Evolutionary conservation across 2,113 vertebrate species (phyloP).

Genomic region (Nicator chloris): DNA sequence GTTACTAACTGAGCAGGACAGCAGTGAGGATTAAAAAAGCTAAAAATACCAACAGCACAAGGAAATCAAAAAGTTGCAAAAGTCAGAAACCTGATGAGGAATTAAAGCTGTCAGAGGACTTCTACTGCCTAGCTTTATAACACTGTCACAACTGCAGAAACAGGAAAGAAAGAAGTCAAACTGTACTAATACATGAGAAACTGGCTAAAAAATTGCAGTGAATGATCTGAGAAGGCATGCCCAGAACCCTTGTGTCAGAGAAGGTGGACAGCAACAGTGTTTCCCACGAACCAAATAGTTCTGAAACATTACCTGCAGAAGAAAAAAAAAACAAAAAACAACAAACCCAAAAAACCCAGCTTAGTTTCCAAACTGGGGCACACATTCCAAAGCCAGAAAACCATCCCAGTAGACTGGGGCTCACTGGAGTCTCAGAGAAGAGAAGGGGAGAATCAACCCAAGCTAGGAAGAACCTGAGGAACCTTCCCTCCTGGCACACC

Average conservation of each 20-base stretch:
- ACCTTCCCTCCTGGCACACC: not conserved
- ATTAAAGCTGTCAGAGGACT: not conserved
- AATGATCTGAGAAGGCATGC: not conserved
- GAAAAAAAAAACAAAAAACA: not conserved
- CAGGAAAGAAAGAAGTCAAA: not conserved
- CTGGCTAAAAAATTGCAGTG: not conserved
- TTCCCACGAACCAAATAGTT: not conserved
- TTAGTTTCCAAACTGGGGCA: not conserved
- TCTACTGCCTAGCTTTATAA: not conserved
- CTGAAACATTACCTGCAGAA: not conserved
- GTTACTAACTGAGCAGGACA: constrained; percentile 50
- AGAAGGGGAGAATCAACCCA: not conserved
- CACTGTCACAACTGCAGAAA: not conserved
- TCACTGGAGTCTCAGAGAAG: not conserved
- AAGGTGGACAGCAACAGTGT: not conserved
- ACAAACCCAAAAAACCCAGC: no score
- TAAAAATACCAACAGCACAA: constrained; percentile 60
- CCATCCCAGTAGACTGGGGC: not conserved
- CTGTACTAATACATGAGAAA: not conserved
- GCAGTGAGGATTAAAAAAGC: constrained; percentile 45
- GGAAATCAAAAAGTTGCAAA: constrained; percentile 50
- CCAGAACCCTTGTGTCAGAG: not conserved
- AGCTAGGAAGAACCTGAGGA: constrained; percentile 2
- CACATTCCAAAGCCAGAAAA: not conserved
- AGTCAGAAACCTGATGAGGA: constrained; percentile 38